These are phyloP conservation scores for Acrocephalus arundinaceus DNA, from an alignment of 2,113 vertebrate species.

Conservation along the genomic window DNA sequence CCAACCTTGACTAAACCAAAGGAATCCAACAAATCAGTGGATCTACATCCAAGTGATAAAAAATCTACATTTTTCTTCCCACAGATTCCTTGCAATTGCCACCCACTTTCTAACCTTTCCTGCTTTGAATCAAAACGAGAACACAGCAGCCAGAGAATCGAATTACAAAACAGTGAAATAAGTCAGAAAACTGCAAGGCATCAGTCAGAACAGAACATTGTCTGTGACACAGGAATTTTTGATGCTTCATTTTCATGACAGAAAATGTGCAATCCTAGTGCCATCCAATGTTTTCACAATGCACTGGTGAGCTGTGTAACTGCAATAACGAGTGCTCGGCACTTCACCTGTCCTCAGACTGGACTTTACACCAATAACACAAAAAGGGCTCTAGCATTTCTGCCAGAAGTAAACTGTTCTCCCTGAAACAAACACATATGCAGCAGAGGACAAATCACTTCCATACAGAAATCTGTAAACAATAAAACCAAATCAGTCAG, in stretches of 20 bases:
- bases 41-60: not conserved
- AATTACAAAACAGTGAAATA: not conserved
- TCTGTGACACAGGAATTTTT: not conserved
- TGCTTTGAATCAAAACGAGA: not conserved
- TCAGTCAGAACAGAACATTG: not conserved
- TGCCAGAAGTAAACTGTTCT: slow-evolving; percentile 1
- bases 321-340: not conserved
- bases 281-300: not conserved
- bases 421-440: not conserved
- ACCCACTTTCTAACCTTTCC: not conserved
- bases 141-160: not conserved
- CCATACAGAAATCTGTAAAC: not conserved
- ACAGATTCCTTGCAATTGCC: not conserved
- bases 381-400: not conserved
- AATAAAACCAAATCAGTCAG: not conserved
- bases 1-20: not conserved
- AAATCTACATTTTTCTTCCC: not conserved
- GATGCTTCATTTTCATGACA: not conserved
- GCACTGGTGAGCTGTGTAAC: not conserved
- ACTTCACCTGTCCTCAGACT: not conserved
- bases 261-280: not conserved
- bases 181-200: not conserved
- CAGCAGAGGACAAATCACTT: not conserved
- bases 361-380: not conserved
- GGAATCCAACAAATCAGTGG: not conserved